Base-by-base conservation (phyloP, 2,797 vertebrate genomes). In the Lepus townsendii region DNA sequence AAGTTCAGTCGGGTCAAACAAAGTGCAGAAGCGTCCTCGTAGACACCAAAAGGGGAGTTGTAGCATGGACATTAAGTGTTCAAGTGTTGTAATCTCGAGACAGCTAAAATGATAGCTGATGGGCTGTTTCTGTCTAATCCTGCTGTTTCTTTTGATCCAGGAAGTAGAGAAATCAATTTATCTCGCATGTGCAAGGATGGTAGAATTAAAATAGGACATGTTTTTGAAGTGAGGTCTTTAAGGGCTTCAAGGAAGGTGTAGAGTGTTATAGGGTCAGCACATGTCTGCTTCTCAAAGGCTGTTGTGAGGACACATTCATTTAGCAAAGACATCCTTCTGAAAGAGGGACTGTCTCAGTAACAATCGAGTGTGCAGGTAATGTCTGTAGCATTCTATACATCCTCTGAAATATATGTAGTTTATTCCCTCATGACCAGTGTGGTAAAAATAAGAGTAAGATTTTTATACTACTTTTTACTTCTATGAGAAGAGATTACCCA, bases 1-100 rank as follows among this genome's bases (percentile, higher is more conserved):
- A 98, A 98, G 99, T 99, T 99, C 99, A 99, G 97, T 95, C 97
- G 97, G 99, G 99, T 99, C 99, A 99, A 97, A 96, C 97, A 98
- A 98, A 99, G 99, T 99, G 99, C 99, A 99, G 98, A 97, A 96
- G 98, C 96, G 96, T 98, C 97, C 95, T 98, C 97, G 93, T 97
- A 97, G 97, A 98, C 97, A 96, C 97, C 90, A 93, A 96, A 95
- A 88, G 94, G 97, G 95, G 62, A 96, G 77, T 92, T 83, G 47
- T 38, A 68, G 96, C 76, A 12, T 9, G 0, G 60, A 84, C 88
- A 96, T 96, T 82, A 88, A 98, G 96, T 66, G 97, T 95, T 94
- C 91, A 91, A 77, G 84, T 80, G 83, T 63, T 50, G 22, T 26
- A 77, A 52, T 86, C 90, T 92, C 27, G 16, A 96, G 86, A 78